Percentiles rank a stretch among this genome's conserved stretches.
These are phyloP conservation scores for Ornithorhynchus anatinus DNA, from an alignment of 2,113 vertebrate genomes.

Conservation along the genomic window DNA sequence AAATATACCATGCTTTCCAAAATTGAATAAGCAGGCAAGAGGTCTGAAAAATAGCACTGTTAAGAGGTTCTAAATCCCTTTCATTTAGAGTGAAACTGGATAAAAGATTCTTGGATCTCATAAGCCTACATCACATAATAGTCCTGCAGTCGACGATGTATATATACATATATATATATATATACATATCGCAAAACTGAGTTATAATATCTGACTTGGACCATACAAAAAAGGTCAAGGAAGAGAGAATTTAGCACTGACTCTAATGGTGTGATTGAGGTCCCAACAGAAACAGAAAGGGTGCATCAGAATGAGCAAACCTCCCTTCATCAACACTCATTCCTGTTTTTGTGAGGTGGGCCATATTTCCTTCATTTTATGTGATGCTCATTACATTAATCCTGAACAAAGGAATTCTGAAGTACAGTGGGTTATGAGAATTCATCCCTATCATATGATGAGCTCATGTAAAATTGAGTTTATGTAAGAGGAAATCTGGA, in stretches of 20 bases:
- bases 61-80: not conserved
- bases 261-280: not conserved
- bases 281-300: constrained; percentile 16
- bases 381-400: constrained; percentile 20
- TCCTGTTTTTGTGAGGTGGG: not conserved
- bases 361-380: constrained; percentile 18
- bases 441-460: constrained; percentile 13
- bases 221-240: not conserved
- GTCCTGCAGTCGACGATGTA: not conserved
- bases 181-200: not conserved
- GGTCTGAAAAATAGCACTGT: not conserved
- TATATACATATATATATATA: not conserved
- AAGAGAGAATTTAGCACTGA: not conserved
- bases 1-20: not conserved
- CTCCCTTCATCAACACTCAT: not conserved
- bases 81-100: constrained; percentile 8
- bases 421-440: constrained; percentile 22
- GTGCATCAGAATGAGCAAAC: not conserved
- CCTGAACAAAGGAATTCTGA: constrained; percentile 35
- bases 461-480: too few species aligned
- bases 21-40: not conserved
- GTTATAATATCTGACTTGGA: not conserved
- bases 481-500: too few species aligned
- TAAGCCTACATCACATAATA: not conserved
- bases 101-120: not conserved